phyloP scores from a whole-genome alignment of 2,888 invertebrate species.

The Helicoverpa assulta region DNA sequence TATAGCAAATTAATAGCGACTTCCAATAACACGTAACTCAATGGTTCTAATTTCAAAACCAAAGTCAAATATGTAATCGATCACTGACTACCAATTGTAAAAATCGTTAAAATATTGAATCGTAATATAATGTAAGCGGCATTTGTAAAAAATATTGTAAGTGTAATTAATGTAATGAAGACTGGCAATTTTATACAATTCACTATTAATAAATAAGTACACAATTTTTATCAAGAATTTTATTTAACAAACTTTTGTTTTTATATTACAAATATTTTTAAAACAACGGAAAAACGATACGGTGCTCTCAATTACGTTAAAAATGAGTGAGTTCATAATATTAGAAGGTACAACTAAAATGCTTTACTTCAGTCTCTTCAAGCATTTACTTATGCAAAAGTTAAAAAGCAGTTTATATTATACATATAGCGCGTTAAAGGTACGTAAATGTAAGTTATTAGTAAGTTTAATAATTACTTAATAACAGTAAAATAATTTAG shows the following conservation, averaged over 20 bases:
- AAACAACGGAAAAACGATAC: constrained; percentile 72
- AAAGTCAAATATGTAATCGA: background rate
- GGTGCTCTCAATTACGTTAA: constrained; percentile 80
- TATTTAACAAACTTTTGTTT: constrained; percentile 83
- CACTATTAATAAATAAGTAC: constrained; percentile 73
- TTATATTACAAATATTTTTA: constrained; percentile 71
- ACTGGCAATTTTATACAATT: constrained; percentile 74
- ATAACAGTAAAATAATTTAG: constrained; percentile 9
- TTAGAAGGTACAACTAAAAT: constrained; percentile 52
- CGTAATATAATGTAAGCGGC: background rate
- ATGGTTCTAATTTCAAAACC: background rate
- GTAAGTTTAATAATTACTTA: background rate
- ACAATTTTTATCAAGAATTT: constrained; percentile 75
- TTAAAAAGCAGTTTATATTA: constrained; percentile 51
- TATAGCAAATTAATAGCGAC: background rate
- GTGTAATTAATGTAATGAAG: constrained; percentile 60
- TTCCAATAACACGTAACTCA: background rate
- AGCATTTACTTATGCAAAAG: constrained; percentile 54
- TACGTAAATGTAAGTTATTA: constrained; percentile 16
- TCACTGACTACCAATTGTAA: too few species aligned
- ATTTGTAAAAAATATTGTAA: constrained; percentile 27
- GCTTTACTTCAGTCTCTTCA: constrained; percentile 61
- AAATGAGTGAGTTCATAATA: constrained; percentile 72
- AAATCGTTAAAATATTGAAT: constrained; percentile 3
- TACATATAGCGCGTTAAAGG: constrained; percentile 39